A percentile compares a stretch with the other conserved stretches of the same genome.
These are phyloP conservation scores for Chloropsis hardwickii DNA, from an alignment of 2,113 vertebrate genomes.

Conservation along the genomic window DNA sequence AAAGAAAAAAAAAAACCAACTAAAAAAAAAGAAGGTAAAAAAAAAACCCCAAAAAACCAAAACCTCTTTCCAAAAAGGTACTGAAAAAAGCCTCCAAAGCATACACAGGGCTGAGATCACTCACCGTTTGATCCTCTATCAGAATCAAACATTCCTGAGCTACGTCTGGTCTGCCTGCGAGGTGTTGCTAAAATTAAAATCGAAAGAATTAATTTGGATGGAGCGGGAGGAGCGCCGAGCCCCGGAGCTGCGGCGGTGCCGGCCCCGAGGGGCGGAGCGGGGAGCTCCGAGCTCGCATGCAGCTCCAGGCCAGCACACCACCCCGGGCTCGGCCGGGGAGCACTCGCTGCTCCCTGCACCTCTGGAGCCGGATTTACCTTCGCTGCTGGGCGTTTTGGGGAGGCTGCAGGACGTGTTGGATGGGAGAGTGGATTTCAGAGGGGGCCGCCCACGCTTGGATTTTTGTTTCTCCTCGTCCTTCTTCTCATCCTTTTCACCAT, in stretches of 20 bases:
- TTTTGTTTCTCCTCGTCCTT: slow-evolving; percentile 84
- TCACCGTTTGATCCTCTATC: slow-evolving; percentile 78
- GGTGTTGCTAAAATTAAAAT: slow-evolving; percentile 70
- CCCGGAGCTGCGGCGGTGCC: not conserved
- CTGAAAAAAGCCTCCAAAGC: not conserved
- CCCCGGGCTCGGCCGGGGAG: slow-evolving; percentile 73
- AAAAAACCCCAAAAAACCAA: not conserved
- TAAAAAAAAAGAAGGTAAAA: not conserved
- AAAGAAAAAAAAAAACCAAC: not conserved
- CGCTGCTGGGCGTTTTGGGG: slow-evolving; percentile 79
- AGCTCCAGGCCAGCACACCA: not conserved
- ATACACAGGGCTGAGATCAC: not conserved
- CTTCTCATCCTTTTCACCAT: slow-evolving; percentile 81
- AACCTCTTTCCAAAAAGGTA: not conserved
- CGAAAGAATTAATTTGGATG: not conserved
- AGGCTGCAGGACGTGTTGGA: slow-evolving; percentile 74
- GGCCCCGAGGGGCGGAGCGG: not conserved
- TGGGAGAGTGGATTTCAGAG: slow-evolving; percentile 84
- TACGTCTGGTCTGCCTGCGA: slow-evolving; percentile 76
- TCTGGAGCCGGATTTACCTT: slow-evolving; percentile 79
- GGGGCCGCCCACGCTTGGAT: slow-evolving; percentile 88
- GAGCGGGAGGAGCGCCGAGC: not conserved
- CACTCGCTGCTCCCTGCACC: slow-evolving; percentile 51
- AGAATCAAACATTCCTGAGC: slow-evolving; percentile 82
- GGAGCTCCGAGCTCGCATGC: not conserved